These are phyloP conservation scores for Spheniscus mendiculus DNA, from an alignment of 2,113 vertebrate species.

Conservation along the genomic window DNA sequence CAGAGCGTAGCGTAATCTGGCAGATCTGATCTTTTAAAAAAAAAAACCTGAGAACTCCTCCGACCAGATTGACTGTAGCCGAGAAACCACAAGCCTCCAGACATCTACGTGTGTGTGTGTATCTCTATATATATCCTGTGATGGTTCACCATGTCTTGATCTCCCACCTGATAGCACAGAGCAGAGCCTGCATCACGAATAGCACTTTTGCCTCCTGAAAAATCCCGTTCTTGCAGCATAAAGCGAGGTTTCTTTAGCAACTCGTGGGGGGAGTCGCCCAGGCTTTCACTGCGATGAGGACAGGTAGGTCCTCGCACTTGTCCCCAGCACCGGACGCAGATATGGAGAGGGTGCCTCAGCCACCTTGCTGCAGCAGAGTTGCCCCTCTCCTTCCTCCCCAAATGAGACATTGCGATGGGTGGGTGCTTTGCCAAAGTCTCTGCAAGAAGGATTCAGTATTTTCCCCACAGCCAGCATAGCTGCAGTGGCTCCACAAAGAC, in stretches of 20 bases:
- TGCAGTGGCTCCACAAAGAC: background rate
- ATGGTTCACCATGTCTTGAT: background rate
- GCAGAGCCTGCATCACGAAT: background rate
- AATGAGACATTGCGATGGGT: background rate
- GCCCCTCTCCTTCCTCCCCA: background rate
- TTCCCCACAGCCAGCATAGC: background rate
- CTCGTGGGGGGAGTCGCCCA: rapidly evolving
- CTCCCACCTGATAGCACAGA: background rate
- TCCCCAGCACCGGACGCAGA: rapidly evolving
- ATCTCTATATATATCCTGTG: background rate
- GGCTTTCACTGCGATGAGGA: rapidly evolving
- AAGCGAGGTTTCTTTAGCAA: background rate
- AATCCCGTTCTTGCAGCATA: rapidly evolving
- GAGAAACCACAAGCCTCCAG: background rate
- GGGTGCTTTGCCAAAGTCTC: background rate
- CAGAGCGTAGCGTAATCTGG: background rate
- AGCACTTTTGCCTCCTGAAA: background rate
- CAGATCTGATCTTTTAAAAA: background rate
- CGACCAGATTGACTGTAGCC: background rate
- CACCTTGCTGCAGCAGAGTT: rapidly evolving
- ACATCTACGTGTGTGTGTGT: background rate
- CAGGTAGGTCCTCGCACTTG: background rate
- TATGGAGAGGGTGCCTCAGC: background rate
- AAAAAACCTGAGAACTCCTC: background rate
- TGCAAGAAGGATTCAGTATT: background rate